These are phyloP conservation scores for Tubulanus polymorphus DNA, from an alignment of 2,888 invertebrate species.

Conservation along the genomic window DNA sequence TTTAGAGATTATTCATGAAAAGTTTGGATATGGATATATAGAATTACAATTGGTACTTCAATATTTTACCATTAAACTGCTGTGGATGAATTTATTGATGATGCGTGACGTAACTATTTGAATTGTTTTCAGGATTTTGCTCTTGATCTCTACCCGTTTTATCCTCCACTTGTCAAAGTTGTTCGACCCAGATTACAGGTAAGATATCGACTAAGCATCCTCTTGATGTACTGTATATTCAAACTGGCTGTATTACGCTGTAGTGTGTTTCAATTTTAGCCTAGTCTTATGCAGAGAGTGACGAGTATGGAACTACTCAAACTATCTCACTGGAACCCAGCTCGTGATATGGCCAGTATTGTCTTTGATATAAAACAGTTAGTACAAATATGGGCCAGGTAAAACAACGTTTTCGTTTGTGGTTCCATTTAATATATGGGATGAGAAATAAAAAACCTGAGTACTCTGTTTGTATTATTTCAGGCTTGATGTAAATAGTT, in stretches of 20 bases:
- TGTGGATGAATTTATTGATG: too few relatives aligned
- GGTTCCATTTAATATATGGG: neutral
- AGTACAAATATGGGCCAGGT: slow-evolving; percentile 43
- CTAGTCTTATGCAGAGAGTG: slow-evolving; percentile 42
- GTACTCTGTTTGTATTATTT: slow-evolving; percentile 3
- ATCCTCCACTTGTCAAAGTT: slow-evolving; percentile 49
- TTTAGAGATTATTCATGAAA: slow-evolving; percentile 29
- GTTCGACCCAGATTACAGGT: slow-evolving; percentile 48
- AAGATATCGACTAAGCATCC: slow-evolving; percentile 6
- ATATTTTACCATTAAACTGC: too few relatives aligned
- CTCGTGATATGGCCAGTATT: slow-evolving; percentile 47
- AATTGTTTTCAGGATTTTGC: slow-evolving; percentile 41
- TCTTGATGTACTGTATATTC: too few relatives aligned
- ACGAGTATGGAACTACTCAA: slow-evolving; percentile 49
- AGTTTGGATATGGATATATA: slow-evolving; percentile 46
- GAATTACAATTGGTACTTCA: slow-evolving; percentile 44
- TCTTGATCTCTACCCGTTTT: slow-evolving; percentile 52
- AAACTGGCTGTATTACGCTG: too few relatives aligned
- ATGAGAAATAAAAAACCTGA: neutral
- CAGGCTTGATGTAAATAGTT: slow-evolving; percentile 40
- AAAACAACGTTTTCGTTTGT: neutral
- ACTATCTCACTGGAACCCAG: slow-evolving; percentile 50
- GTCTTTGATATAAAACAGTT: slow-evolving; percentile 46
- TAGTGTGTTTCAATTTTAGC: slow-evolving; percentile 23
- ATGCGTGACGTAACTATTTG: too few relatives aligned